These are phyloP conservation scores for Sarcophaga rosellei DNA, from an alignment of 2,888 invertebrate species.

Conservation along the genomic window DNA sequence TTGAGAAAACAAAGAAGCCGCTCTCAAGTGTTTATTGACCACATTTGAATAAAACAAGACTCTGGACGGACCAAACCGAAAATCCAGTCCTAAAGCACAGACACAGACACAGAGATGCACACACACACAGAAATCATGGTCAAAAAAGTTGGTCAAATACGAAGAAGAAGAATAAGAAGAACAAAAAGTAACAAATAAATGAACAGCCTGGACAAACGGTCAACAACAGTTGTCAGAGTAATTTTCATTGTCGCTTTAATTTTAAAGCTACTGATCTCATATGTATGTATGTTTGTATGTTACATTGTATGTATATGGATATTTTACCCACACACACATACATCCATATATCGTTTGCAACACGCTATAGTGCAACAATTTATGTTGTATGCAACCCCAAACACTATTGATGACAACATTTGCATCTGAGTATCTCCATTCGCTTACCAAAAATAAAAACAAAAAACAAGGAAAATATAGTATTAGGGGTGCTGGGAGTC, in stretches of 20 bases:
- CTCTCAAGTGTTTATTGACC: constrained; percentile 67
- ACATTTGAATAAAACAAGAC: constrained; percentile 66
- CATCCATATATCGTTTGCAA: constrained; percentile 1
- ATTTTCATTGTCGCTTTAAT: constrained; percentile 64
- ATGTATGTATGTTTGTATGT: neutral
- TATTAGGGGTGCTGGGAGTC: constrained; percentile 8
- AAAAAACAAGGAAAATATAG: constrained; percentile 9
- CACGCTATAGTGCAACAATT: constrained; percentile 69
- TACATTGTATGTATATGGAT: too few species aligned
- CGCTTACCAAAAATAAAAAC: constrained; percentile 9
- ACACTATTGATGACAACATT: constrained; percentile 63
- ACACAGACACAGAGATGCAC: neutral
- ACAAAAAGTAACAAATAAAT: constrained; percentile 34
- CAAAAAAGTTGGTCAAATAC: constrained; percentile 35
- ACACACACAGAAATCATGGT: constrained; percentile 16
- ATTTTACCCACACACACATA: neutral
- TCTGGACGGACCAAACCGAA: constrained; percentile 13
- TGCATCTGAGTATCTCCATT: constrained; percentile 17
- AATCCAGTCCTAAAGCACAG: neutral
- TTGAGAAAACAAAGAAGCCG: constrained; percentile 64
- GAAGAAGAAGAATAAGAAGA: constrained; percentile 22
- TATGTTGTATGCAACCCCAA: constrained; percentile 71
- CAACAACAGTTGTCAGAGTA: constrained; percentile 56
- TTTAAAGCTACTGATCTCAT: constrained; percentile 62
- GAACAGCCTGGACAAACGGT: constrained; percentile 29